A percentile compares a stretch with the other conserved stretches of the same genome.
phyloP scores from a whole-genome alignment of 2,113 vertebrate species.

The Porphyrio hochstetteri region DNA sequence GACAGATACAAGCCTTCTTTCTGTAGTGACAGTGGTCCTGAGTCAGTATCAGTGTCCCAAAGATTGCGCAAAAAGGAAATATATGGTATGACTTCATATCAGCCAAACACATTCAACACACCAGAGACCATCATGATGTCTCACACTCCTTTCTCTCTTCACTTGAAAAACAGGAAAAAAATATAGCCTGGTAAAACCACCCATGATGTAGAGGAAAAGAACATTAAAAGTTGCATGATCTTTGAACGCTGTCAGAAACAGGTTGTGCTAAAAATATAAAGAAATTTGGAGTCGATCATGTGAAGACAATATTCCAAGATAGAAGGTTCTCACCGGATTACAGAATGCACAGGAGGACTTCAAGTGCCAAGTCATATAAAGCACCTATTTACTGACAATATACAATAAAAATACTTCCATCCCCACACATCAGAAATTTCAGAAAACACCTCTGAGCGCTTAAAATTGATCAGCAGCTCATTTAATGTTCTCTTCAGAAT shows the following conservation, averaged over 20 bases:
- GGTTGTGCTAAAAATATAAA: neutral
- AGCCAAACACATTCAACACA: neutral
- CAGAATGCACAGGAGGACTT: neutral
- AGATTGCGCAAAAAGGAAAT: neutral
- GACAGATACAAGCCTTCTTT: neutral
- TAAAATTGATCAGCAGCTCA: neutral
- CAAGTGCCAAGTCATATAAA: neutral
- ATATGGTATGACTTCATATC: neutral
- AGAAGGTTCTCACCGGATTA: neutral
- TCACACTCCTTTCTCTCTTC: neutral
- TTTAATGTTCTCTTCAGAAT: neutral
- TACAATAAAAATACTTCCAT: neutral
- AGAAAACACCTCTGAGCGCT: neutral
- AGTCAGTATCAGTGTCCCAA: neutral
- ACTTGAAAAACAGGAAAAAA: neutral
- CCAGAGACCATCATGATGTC: neutral
- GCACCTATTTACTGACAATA: neutral
- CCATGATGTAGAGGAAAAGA: neutral
- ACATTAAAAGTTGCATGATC: neutral
- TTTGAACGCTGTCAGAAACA: neutral
- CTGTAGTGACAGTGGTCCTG: neutral
- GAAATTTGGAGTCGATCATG: neutral
- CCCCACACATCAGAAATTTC: neutral
- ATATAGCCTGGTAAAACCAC: neutral
- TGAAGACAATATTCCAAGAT: neutral